Evolutionary conservation across 2,113 vertebrate genomes (phyloP), one percentile per base, ranked within the genome.

Genomic region (Larimichthys crocea): DNA sequence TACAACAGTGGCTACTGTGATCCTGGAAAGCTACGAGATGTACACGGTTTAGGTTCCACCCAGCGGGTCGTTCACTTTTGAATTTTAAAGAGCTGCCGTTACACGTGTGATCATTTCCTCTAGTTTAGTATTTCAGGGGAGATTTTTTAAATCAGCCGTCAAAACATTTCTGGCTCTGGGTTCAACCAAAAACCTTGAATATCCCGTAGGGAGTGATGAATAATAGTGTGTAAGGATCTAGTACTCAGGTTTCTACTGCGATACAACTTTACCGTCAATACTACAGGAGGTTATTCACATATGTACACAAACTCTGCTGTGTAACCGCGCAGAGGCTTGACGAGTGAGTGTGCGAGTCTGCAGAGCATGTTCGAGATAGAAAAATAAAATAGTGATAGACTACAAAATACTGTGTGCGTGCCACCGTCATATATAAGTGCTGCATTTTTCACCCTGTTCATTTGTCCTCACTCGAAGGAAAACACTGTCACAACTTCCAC

Each of bases 1-100:
- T 92, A 94, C 91, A 92, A 90, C 84, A 86, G 89, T 90, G 91
- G 92, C 92, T 91, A 88, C 90, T 57, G 80, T 88, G 88, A 87
- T 89, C 82, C 88, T 83, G 81, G 80, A 85, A 46, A 72, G 61
- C 80, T 85, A 85, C 75, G 1, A 82, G 76, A 88, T 86, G 68
- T 22, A n/a, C 86, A 79, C 2, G 72, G 80, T 88, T 88, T 74
- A 10, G 72, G 67, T 65, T 74, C 7, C 29, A 72, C 79, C 74
- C 76, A 55, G 72, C 16, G 4, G 35, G 59, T 29, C 10, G 0
- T 50, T 10, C 24, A 3, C 63, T 74, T 40, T 52, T 70, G 31
- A 79, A 40, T 71, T 83, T 40, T 63, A 53, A 82, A 84, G 71
- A 90, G 83, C 85, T 90, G 88, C 83, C 79, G 11, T 77, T 67